Evolutionary conservation across 2,113 vertebrate species (phyloP).

Genomic region (Epinephelus lanceolatus): DNA sequence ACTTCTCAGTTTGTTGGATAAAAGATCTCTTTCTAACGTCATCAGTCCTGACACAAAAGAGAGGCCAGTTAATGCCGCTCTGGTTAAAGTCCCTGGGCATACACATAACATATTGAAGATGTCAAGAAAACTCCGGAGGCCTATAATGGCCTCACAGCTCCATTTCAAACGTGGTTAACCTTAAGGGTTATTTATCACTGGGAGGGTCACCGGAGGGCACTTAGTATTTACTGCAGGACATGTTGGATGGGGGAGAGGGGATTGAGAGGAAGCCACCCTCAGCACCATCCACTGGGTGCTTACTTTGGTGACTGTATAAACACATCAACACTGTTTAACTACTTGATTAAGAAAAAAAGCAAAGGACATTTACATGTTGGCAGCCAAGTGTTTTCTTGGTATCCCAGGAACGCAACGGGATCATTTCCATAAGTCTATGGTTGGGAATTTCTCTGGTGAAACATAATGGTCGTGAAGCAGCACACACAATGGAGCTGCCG

Average conservation of each 20-base stretch:
- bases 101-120: constrained; percentile 82
- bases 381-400: constrained; percentile 50
- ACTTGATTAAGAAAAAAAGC: constrained; percentile 37
- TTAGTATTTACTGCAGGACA: constrained; percentile 84
- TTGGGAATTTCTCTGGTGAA: constrained; percentile 57
- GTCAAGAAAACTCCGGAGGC: constrained; percentile 83
- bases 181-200: constrained; percentile 85
- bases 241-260: constrained; percentile 59
- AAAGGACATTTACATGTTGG: constrained; percentile 20
- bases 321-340: constrained; percentile 52
- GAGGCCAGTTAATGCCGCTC: constrained; percentile 51
- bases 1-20: constrained; percentile 17
- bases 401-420: constrained; percentile 52
- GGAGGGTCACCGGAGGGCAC: constrained; percentile 77
- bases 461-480: constrained; percentile 61
- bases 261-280: constrained; percentile 62
- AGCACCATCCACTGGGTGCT: constrained; percentile 38
- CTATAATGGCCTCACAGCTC: constrained; percentile 81
- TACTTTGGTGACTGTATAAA: constrained; percentile 34
- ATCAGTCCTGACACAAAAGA: constrained; percentile 53
- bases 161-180: constrained; percentile 85
- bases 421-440: constrained; percentile 57
- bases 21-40: constrained; percentile 33
- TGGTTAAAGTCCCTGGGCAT: constrained; percentile 62
- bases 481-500: constrained; percentile 60